Base-by-base conservation (phyloP, 2,888 invertebrate species). In the Abscondita cerata region DNA sequence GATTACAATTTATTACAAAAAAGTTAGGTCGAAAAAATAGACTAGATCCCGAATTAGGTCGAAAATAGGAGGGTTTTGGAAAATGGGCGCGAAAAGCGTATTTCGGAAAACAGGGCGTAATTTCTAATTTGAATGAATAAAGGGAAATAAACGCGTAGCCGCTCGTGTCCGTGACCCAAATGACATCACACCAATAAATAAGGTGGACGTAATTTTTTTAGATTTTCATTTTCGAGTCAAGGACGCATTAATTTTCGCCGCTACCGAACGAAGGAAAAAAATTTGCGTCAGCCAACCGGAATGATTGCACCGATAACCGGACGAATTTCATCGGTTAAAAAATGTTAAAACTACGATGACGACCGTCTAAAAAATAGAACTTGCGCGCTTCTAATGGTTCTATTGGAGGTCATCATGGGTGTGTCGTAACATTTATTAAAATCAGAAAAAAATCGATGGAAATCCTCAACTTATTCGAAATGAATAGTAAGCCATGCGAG, bases 361-460 rank as follows among this genome's bases (percentile, higher is more conserved):
- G 6, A 72, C 68, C 72, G 72, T 67, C 75, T 76, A 76, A 73
- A n/a, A 75, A 74, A 75, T 76, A 76, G 46, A 52, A 48, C n/a
- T n/a, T 48, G 20, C 58, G 54, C 47, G 38, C 41, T 46, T 55
- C 19, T 52, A 54, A 56, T 59, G 58, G 63, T 57, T n/a, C n/a
- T 58, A 62, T 52, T 31, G 48, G 64, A 64, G 64, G 64, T 46
- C 64, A 55, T 47, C 52, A 60, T 60, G 64, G 64, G 64, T 53
- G 64, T 64, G 64, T 64, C 64, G 38, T 38, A 16, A 40, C 55
- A n/a, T 41, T 12, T 50, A 41, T 33, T 52, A 44, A 36, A 33
- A 46, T n/a, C n/a, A 46, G 34, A 52, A 34, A 33, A 34, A 44
- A 46, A 19, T 46, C 19, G 34, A 33, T 9, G 25, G 3, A 18